Base-by-base conservation (phyloP, 2,888 invertebrate genomes). In the Synergus gifuensis region DNA sequence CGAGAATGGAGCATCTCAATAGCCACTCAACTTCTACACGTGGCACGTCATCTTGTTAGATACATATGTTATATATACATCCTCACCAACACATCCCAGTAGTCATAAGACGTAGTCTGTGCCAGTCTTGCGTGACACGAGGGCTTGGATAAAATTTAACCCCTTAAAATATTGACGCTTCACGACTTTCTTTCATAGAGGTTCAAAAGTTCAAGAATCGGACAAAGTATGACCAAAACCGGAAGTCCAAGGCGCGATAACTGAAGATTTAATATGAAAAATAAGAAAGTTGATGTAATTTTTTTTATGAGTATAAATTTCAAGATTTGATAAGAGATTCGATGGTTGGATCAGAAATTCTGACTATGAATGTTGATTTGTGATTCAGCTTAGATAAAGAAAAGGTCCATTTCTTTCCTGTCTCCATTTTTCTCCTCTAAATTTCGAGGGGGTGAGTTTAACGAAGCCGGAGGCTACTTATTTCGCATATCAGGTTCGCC, bases 1-100 rank as follows among this genome's bases (percentile, higher is more conserved):
- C 84, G 85, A 85, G 87, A 88, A 87, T 85, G 87, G 84, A 87
- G 88, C 88, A 90, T 88, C 89, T 91, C 91, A 91, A 90, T 90
- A 87, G 89, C 89, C 89, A 89, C 90, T 91, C 90, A 87, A 84
- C 76, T 40, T 80, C 78, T 79, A 81, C 78, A 78, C 66, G 69
- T 82, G 84, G 82, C 84, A 82, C 85, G 83, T 84, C 85, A 81
- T 86, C 86, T 87, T 84, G 86, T 87, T 85, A 87, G 86, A 87
- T 54, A n/a, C 73, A 73, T 36, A 58, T 54, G 36, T n/a, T 16
- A 58, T 36, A 73, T 54, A 22, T n/a, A 8, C 12, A 11, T 73
- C 14, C 22, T 0, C 28, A 22, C 69, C 4, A 16, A 73, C n/a
- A 73, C 69, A 73, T 12, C n/a, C 18, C n/a, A 5, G 1, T 36